A percentile compares a stretch with the other conserved stretches of the same genome.
These are phyloP conservation scores for Dipodomys stephensi DNA, from an alignment of 2,113 vertebrate species.

Conservation along the genomic window DNA sequence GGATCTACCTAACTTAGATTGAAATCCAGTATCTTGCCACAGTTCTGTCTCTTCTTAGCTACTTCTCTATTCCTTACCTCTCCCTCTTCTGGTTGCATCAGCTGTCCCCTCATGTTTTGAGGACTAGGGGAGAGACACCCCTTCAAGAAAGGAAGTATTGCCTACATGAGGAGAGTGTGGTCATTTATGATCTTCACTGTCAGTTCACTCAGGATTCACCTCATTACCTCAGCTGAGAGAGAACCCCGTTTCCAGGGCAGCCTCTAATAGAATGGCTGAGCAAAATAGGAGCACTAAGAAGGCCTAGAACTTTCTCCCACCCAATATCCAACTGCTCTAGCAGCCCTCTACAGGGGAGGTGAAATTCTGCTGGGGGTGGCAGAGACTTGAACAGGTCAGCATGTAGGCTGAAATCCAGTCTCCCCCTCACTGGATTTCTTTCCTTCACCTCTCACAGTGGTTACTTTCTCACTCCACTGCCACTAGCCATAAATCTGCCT, in stretches of 20 bases:
- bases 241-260: not conserved
- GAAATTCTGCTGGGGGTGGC: not conserved
- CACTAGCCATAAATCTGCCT: too few species aligned
- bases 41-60: not conserved
- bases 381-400: not conserved
- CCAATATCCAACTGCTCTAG: not conserved
- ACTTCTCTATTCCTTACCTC: not conserved
- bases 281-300: not conserved
- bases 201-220: not conserved
- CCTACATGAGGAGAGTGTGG: not conserved
- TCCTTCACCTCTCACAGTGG: not conserved
- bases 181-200: not conserved
- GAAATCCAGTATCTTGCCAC: not conserved
- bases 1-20: not conserved
- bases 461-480: not conserved
- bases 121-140: not conserved
- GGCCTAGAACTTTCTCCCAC: not conserved
- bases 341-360: not conserved
- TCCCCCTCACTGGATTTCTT: too few species aligned
- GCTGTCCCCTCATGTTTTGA: not conserved
- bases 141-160: not conserved
- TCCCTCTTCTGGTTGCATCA: not conserved
- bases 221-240: not conserved
- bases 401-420: too few species aligned
- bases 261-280: not conserved